Base-by-base conservation (phyloP, 37 sponge, comb jelly and placozoan species). In the Amphimedon queenslandica region DNA sequence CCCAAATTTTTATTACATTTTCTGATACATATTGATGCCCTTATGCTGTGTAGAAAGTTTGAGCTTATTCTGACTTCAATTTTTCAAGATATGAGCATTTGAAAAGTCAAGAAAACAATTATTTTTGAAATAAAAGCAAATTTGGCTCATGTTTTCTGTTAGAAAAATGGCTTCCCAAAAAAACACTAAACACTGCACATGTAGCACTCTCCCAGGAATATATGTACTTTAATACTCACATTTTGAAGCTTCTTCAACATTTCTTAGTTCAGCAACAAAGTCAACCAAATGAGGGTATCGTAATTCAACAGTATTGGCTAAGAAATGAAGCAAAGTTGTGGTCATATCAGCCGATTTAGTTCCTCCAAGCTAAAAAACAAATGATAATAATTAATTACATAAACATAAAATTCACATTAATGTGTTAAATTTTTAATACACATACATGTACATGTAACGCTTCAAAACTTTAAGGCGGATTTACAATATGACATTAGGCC, bases 291-390 rank as follows among this genome's bases (percentile, higher is more conserved):
- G 92, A 0, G 99, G 93, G 64, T 87, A 75, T 41, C 64, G 83
- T 13, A 34, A 34, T 58, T 98, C 95, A 21, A 92, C 57, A 1
- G 71, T 80, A 55, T 87, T 81, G 60, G 93, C 93, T 24, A 98
- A 29, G 81, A 98, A 98, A 68, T 98, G 95, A 5, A 98, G 71
- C 68, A 98, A 75, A 35, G 96, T 98, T 32, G 88, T 91, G 70
- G 82, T 85, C 84, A 94, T 88, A 73, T 98, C 95, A 24, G 83
- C 77, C 8, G 97, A 84, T 69, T 90, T 89, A n/a, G 97, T 96
- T 63, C 80, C 75, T 36, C 83, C 74, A 42, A 94, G 73, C 90
- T 84, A 30, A 75, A 20, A 57, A 31, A 27, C 56, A 11, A 73
- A 20, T 28, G 11, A 71, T 10, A 27, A 24, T 67, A 16, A 36